Conservation (phyloP, 2,797 vertebrate species). For the Sebastolobus alascanus region DNA sequence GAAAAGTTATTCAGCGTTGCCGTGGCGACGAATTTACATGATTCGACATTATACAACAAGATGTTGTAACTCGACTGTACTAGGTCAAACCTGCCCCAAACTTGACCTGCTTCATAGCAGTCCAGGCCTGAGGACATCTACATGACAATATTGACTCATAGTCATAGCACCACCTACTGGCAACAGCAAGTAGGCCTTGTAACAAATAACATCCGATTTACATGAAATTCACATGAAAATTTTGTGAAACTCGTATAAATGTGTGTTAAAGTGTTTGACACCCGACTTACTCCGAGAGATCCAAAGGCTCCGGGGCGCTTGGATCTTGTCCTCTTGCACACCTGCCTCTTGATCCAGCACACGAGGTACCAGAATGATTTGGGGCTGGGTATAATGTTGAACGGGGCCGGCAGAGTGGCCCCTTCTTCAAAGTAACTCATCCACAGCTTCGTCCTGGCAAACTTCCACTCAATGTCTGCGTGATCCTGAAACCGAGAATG, state of each 20-base stretch:
- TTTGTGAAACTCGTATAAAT: neutral
- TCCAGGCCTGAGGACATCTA: too few species aligned
- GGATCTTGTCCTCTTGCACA: conserved; percentile 89
- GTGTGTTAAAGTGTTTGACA: neutral
- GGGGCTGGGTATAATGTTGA: conserved; percentile 97
- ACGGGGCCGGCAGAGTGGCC: conserved; percentile 95
- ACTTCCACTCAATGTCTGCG: conserved; percentile 99
- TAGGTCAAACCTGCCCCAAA: too few species aligned
- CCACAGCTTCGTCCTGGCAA: conserved; percentile 98
- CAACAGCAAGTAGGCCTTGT: too few species aligned
- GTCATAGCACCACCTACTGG: too few species aligned
- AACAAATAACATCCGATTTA: too few species aligned
- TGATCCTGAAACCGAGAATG: conserved; percentile 89
- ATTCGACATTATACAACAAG: too few species aligned
- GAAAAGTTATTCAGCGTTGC: too few species aligned
- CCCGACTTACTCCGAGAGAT: conserved; percentile 90
- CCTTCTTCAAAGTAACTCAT: conserved; percentile 99
- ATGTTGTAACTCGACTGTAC: too few species aligned
- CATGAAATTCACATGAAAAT: too few species aligned
- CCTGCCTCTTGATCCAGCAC: conserved; percentile 92
- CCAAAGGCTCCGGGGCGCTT: conserved; percentile 92
- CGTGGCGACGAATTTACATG: too few species aligned
- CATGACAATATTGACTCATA: too few species aligned
- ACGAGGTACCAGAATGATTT: conserved; percentile 95
- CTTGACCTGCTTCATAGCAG: too few species aligned